Percentiles rank a stretch among this genome's conserved stretches.
Evolutionary conservation across 2,888 invertebrate species (phyloP).

Genomic region (Metallyticus violacea): DNA sequence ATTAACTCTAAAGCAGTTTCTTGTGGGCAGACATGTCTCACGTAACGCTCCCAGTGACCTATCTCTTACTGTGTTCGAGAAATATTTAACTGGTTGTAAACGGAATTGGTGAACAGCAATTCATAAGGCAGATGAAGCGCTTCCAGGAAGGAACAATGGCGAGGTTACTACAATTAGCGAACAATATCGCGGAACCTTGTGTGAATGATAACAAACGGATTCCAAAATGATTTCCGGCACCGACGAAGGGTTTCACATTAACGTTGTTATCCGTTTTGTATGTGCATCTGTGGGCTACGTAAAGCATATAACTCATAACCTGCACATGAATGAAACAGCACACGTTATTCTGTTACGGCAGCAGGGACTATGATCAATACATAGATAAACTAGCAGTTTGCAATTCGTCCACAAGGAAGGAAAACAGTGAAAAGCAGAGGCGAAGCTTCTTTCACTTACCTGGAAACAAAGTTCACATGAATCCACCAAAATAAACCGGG

Average conservation of each 20-base stretch:
- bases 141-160: background rate
- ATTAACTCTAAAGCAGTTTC: background rate
- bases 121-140: background rate
- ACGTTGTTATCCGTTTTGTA: background rate
- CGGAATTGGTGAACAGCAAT: background rate
- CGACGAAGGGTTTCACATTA: background rate
- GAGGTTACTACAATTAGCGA: background rate
- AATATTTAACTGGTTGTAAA: background rate
- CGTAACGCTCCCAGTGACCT: background rate
- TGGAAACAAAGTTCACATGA: too few relatives aligned
- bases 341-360: too few relatives aligned
- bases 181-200: background rate
- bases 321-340: background rate
- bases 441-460: too few relatives aligned
- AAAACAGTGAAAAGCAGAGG: too few relatives aligned
- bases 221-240: background rate
- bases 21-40: background rate
- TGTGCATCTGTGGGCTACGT: background rate
- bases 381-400: too few relatives aligned
- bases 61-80: too few relatives aligned
- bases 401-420: too few relatives aligned
- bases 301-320: background rate
- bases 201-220: background rate
- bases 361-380: too few relatives aligned
- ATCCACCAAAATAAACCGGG: too few relatives aligned